A percentile compares a stretch with the other conserved stretches of the same genome.
Conservation (phyloP, 2,113 vertebrate genomes). For the Alectura lathami region DNA sequence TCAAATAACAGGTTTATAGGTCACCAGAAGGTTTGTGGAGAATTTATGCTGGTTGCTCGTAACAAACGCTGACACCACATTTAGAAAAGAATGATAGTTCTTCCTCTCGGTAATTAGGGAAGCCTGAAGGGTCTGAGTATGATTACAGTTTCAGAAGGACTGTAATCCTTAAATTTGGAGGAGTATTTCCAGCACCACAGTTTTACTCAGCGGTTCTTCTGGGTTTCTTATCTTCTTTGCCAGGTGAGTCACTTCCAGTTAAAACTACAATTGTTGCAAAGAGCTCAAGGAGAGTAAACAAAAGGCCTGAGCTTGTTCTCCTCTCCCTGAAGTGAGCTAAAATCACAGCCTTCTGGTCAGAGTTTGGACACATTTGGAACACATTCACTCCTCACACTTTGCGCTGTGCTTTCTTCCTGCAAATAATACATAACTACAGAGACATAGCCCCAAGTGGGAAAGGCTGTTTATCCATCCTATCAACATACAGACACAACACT, state of each 20-base stretch:
- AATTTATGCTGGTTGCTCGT: not conserved
- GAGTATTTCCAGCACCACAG: not conserved
- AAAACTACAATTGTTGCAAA: not conserved
- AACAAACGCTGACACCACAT: conserved; percentile 27
- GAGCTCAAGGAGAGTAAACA: conserved; percentile 18
- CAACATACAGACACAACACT: not conserved
- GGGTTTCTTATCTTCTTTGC: conserved; percentile 45
- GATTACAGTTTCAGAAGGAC: not conserved
- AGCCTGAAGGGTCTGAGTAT: conserved; percentile 5
- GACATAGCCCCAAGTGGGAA: not conserved
- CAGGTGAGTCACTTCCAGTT: conserved; percentile 53
- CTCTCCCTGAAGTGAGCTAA: conserved; percentile 2
- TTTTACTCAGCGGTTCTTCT: not conserved
- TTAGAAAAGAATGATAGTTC: conserved; percentile 23
- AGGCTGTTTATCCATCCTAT: not conserved
- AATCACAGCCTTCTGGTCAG: conserved; percentile 8
- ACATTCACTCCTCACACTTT: not conserved
- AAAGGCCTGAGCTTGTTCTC: not conserved
- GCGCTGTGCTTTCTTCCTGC: not conserved
- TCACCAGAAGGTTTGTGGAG: conserved; percentile 30
- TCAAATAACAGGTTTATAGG: conserved; percentile 47
- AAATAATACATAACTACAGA: not conserved
- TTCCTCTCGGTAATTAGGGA: not conserved
- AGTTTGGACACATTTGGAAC: not conserved
- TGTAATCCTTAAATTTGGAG: not conserved